Evolutionary conservation across 1,140 invertebrate genomes (phyloP), one percentile per base, ranked within the genome.

Genomic region (Rhyacophila brunnea): DNA sequence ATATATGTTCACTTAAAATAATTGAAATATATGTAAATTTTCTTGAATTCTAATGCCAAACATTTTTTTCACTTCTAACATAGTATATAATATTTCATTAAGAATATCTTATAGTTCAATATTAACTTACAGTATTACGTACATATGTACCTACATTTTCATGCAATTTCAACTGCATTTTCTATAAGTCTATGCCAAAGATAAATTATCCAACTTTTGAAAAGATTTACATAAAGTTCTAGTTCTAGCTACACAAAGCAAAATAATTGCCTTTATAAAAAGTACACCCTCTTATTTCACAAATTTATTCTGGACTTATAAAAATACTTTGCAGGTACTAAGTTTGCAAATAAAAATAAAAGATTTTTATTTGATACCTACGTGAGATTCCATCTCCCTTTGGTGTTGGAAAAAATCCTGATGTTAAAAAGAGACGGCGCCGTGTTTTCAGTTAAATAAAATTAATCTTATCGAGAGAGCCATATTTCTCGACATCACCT

Each of bases 401-500:
- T 23, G 17, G 17, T 52, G 45, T 19, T 3, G n/a, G 49, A 36
- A 44, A 36, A 23, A 11, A 17, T 18, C 1, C 42, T 10, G 1
- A 17, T 14, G 54, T 28, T 52, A 19, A 44, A 65, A 46, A 17
- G 52, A 28, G 59, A 65, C 28, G 52, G 53, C 15, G 43, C 57
- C 42, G 52, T 66, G 64, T 66, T 66, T 66, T 66, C 64, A 66
- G 64, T 66, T 66, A 66, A 66, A 66, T 68, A 71, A 75, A 77
- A 77, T 77, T 74, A 77, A 77, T 77, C 74, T 77, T 77, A 77
- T 77, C 74, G 73, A 71, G 68, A 72, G 70, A 74, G 73, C 74
- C 72, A 77, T 77, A 77, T 75, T 72, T 77, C 74, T 75, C 68
- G 70, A 73, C 73, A 77, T 74, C 73, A 74, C 73, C 74, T 75